Percentiles rank a stretch among this genome's conserved stretches.
Evolutionary conservation across 2,888 invertebrate genomes (phyloP).

Genomic region (Orchesellides sinensis): DNA sequence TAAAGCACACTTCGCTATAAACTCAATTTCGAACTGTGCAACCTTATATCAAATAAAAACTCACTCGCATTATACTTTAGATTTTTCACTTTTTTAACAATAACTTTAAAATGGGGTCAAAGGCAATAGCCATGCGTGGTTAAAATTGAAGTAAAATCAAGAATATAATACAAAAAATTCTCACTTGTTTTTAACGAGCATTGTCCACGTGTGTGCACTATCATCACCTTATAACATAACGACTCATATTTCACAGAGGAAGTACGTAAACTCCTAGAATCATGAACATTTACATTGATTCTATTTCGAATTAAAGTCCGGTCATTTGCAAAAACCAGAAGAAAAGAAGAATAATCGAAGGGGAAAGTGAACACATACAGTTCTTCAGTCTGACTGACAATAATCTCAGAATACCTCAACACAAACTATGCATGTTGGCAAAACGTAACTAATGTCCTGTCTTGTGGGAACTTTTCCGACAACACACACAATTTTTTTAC

Average conservation of each 20-base stretch:
- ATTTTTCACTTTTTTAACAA: not conserved
- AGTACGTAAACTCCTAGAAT: not conserved
- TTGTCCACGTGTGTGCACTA: too few species aligned
- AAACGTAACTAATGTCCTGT: constrained; percentile 13
- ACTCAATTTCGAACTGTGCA: not conserved
- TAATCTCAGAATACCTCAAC: not conserved
- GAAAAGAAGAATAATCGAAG: not conserved
- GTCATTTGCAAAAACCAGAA: not conserved
- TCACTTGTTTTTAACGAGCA: not conserved
- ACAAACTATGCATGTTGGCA: not conserved
- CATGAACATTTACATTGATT: too few species aligned
- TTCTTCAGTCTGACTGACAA: constrained; percentile 19
- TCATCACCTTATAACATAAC: too few species aligned
- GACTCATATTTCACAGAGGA: not conserved
- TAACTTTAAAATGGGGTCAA: not conserved
- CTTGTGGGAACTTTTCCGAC: constrained; percentile 49
- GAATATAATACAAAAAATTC: not conserved
- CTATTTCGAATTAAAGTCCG: not conserved
- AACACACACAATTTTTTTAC: too few species aligned
- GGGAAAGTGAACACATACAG: constrained; percentile 27
- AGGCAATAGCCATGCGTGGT: not conserved
- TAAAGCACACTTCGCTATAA: not conserved
- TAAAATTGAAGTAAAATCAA: not conserved
- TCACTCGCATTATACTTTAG: not conserved
- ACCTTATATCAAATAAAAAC: not conserved